Evolutionary conservation across 2,888 invertebrate genomes (phyloP), one percentile per base, ranked within the genome.

Genomic region (Cremastobaeus sp.): DNA sequence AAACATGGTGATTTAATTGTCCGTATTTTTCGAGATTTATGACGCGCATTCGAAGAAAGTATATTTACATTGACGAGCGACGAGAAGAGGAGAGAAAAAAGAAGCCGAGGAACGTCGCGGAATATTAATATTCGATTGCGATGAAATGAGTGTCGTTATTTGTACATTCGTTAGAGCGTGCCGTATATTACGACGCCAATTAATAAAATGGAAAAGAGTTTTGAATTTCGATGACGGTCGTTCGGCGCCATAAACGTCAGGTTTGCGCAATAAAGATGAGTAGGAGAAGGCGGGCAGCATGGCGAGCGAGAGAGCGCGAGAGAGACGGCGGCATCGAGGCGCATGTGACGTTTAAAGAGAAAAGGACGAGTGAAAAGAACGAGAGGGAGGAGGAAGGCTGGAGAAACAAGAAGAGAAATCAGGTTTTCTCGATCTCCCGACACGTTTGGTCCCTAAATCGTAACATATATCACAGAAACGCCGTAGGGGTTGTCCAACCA

Each of bases 201-300:
- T 84, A 84, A 84, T 82, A 84, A 84, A 84, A 85, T 81, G 80
- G 81, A 74, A 80, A 70, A 66, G 71, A 72, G 76, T 68, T 64
- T 73, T 72, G 72, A 74, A 65, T 77, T 62, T 74, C 78, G 74
- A 75, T 77, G 83, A 82, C 79, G 82, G 80, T 80, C 82, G 83
- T 84, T 79, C 81, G 76, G 82, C 82, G 83, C 82, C 83, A 82
- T 84, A 84, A 85, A 83, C 81, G 84, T 84, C 84, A 78, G 64
- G 70, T 76, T 78, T 60, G 80, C 81, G 79, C 80, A 82, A 84
- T 84, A 84, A 84, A 84, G 79, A 81, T 77, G 78, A 76, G 68
- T 71, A 59, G 66, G 72, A 57, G 72, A 72, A 37, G 25, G 57
- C 47, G 41, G 20, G 20, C 17, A 48, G 25, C 43, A 41, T 12